A percentile compares a stretch with the other conserved stretches of the same genome.
These are phyloP conservation scores for Campaea margaritaria DNA, from an alignment of 2,888 invertebrate genomes.

Conservation along the genomic window DNA sequence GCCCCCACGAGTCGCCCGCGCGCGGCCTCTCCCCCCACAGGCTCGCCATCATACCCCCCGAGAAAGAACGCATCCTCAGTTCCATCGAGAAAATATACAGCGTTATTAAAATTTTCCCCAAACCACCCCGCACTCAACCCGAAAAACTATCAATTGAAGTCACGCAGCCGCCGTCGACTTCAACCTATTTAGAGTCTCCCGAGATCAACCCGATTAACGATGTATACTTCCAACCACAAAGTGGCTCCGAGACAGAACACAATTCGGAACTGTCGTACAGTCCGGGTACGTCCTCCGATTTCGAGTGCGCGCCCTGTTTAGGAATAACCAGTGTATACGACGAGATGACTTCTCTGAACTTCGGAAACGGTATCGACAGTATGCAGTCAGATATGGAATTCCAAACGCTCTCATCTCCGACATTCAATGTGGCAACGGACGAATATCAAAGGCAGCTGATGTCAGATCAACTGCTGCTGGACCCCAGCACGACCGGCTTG, in stretches of 20 bases:
- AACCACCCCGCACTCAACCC: slow-evolving; percentile 14
- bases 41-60: slow-evolving; percentile 66
- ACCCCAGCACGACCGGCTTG: slow-evolving; percentile 37
- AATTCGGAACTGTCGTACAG: slow-evolving; percentile 6
- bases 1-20: slow-evolving; percentile 21
- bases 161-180: background rate
- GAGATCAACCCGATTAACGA: slow-evolving; percentile 2
- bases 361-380: background rate
- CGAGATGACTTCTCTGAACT: background rate
- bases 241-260: slow-evolving; percentile 1
- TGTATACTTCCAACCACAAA: slow-evolving; percentile 2
- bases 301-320: background rate
- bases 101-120: slow-evolving; percentile 55
- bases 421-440: background rate
- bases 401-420: slow-evolving; percentile 10
- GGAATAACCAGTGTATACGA: background rate
- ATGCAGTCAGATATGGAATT: slow-evolving; percentile 9
- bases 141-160: background rate
- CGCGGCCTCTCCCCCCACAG: slow-evolving; percentile 35
- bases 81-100: slow-evolving; percentile 70
- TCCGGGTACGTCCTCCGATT: slow-evolving; percentile 2
- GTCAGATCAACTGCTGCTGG: slow-evolving; percentile 15
- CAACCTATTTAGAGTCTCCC: background rate
- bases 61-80: slow-evolving; percentile 64
- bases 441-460: background rate